These are phyloP conservation scores for Phyllotreta cruciferae DNA, from an alignment of 2,888 invertebrate species.

Conservation along the genomic window DNA sequence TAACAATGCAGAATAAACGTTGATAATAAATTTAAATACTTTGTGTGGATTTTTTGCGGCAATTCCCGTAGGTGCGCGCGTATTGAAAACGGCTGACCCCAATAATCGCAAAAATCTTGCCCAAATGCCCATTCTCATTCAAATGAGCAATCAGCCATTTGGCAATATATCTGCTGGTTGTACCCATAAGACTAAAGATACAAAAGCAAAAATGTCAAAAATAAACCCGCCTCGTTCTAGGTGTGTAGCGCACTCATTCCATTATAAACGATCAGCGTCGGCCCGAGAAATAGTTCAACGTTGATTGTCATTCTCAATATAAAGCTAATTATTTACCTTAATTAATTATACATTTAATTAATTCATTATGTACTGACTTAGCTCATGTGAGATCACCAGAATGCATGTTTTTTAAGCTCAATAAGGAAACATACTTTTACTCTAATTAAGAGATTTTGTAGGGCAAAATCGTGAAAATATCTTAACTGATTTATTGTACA, in stretches of 20 bases:
- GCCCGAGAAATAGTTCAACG: too few relatives aligned
- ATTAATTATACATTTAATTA: background rate
- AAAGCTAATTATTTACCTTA: too few relatives aligned
- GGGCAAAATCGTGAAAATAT: too few relatives aligned
- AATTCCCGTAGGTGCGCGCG: conserved; percentile 2
- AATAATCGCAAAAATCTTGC: conserved; percentile 8
- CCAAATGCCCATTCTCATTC: conserved; percentile 18
- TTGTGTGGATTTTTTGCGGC: background rate
- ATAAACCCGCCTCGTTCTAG: conserved; percentile 52
- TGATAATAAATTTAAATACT: conserved; percentile 1
- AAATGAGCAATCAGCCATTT: conserved; percentile 21
- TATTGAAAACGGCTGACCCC: conserved; percentile 4
- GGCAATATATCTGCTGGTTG: too few relatives aligned
- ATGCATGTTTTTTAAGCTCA: background rate
- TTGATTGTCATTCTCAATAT: too few relatives aligned
- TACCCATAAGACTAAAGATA: conserved; percentile 15
- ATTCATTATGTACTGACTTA: background rate
- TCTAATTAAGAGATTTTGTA: too few relatives aligned
- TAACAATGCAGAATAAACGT: too few relatives aligned
- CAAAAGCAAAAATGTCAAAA: conserved; percentile 33
- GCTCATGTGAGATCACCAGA: background rate
- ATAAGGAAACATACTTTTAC: background rate
- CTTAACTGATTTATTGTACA: too few relatives aligned
- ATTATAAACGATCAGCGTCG: conserved; percentile 6
- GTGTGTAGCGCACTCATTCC: conserved; percentile 54